Base-by-base conservation (phyloP, 2,797 vertebrate species). In the Loriculus beryllinus region DNA sequence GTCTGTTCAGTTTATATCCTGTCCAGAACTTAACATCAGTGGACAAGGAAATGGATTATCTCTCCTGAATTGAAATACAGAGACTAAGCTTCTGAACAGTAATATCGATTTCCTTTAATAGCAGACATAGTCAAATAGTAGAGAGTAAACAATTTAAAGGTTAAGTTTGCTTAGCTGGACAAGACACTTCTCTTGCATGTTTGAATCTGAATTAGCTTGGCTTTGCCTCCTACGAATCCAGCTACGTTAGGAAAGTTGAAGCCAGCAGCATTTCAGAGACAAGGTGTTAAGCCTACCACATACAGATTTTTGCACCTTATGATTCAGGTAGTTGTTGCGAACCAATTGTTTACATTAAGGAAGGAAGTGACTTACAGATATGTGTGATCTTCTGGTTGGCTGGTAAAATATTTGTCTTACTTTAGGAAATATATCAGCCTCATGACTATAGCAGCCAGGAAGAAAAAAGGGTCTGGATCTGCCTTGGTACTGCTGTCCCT, bases 111-210 rank as follows among this genome's bases (percentile, higher is more conserved):
- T 88, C 60, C 60, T 84, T 95, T 88, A 74, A 37, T 14, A 77
- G 59, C 67, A 74, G 51, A 19, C 25, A 29, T 26, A 67, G 54
- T 82, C 90, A 88, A 88, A 83, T 14, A 88, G 52, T 9, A 74
- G 63, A 70, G 77, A 79, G 74, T 51, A 88, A 93, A 79, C 74
- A 84, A 10, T 33, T 37, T 82, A 92, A 90, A 95, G 69, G 59
- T 88, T 86, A 72, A 12, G 25, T 94, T 92, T 94, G 70, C 81
- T 93, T 63, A 60, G 59, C 47, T 63, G 80, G 63, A 35, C 2
- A 12, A 51, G 74, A 20, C 42, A 35, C 43, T 8, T 56, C 42
- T 72, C 86, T 68, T 47, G 45, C 0, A 0, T 60, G n/a, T 74
- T 79, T 86, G 85, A 52, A 81, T 47, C 12, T n/a, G 39, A 65